Percentiles rank a stretch among this genome's conserved stretches.
Conservation (phyloP, 2,888 invertebrate genomes). For the Yponomeuta evonymella region DNA sequence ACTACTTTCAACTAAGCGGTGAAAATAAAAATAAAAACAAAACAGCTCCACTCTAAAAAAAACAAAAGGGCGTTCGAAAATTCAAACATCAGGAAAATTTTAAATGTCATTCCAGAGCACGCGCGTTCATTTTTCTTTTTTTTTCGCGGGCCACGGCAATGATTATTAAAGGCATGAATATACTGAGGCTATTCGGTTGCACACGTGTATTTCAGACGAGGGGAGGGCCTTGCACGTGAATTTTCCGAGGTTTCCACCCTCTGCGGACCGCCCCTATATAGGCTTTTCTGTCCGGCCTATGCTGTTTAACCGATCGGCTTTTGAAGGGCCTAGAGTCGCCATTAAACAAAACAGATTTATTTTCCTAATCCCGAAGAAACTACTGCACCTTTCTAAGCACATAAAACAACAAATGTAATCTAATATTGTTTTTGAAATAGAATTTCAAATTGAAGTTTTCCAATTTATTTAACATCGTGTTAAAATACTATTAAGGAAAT, state of each 20-base stretch:
- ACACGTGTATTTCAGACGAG: constrained; percentile 61
- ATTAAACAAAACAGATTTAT: not conserved
- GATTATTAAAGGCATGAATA: constrained; percentile 68
- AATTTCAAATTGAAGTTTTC: constrained; percentile 1
- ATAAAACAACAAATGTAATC: not conserved
- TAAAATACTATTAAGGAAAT: not conserved
- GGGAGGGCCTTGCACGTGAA: constrained; percentile 72
- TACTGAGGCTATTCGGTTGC: constrained; percentile 64
- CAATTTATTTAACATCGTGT: constrained; percentile 3
- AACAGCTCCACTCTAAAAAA: constrained; percentile 5
- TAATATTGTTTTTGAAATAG: constrained; percentile 1
- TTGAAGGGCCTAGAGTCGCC: constrained; percentile 47
- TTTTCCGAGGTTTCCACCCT: constrained; percentile 76
- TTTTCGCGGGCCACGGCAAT: constrained; percentile 65
- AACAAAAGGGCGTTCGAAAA: constrained; percentile 33
- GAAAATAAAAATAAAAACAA: constrained; percentile 18
- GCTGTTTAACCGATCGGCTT: constrained; percentile 72
- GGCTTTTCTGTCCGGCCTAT: constrained; percentile 77
- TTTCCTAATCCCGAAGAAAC: no score
- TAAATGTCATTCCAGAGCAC: constrained; percentile 43
- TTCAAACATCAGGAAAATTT: constrained; percentile 32
- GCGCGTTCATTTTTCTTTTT: constrained; percentile 41
- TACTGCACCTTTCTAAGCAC: no score
- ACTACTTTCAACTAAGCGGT: not conserved
- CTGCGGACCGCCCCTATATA: constrained; percentile 73